Base-by-base conservation (phyloP, 1,140 invertebrate genomes). In the Pygmarrhopalites habei region DNA sequence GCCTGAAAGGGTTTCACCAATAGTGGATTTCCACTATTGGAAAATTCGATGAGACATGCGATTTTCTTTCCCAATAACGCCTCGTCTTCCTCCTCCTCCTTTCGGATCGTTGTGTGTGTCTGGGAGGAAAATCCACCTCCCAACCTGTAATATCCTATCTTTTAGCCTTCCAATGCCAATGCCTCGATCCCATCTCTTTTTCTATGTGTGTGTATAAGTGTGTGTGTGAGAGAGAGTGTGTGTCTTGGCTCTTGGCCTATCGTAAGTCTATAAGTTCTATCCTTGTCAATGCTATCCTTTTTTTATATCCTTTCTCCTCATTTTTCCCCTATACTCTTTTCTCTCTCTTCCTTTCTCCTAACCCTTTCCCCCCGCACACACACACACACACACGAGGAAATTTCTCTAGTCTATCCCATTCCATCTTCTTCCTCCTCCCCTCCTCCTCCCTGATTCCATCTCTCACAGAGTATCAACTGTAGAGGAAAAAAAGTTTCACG, bases 1-100 rank as follows among this genome's bases (percentile, higher is more conserved):
- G 63, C 66, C 61, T 66, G 56, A 68, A 71, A 68, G 69, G 69
- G 69, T 71, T 71, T 70, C 51, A 55, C 65, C 69, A 62, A 63
- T 56, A 4, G n/a, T n/a, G n/a, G n/a, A n/a, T n/a, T n/a, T n/a
- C n/a, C 29, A 56, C 64, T 67, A 71, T 71, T 71, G 69, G 69
- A 62, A 68, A 64, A 53, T 65, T 71, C 62, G 69, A 71, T 71
- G 68, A 39, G 69, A 62, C 66, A 66, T 67, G 68, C 66, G 66
- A 66, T 67, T 26, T 41, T 56, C 19, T 58, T 66, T 71, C 66
- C 69, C 60, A 66, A 66, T 66, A 61, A 65, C 60, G 62, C 58
- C 65, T 57, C 47, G n/a, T 47, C 43, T 63, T 56, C 25, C n/a
- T 35, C 14, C 23, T 15, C 39, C n/a, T 58, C 19, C 30, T 25